A percentile compares a stretch with the other conserved stretches of the same genome.
These are phyloP conservation scores for Idaea aversata DNA, from an alignment of 2,888 invertebrate species.

Conservation along the genomic window DNA sequence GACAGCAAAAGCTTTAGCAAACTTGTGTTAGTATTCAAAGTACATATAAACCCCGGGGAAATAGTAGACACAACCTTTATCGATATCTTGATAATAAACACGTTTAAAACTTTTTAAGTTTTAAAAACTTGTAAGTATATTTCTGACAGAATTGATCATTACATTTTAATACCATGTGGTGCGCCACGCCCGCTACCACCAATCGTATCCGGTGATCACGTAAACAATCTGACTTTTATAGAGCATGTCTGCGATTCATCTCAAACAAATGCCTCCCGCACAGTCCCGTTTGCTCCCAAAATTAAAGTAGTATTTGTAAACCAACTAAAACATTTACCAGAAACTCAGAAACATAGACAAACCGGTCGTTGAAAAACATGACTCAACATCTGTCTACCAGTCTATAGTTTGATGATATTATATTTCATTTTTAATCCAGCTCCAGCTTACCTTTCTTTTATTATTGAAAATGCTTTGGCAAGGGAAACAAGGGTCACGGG, in stretches of 20 bases:
- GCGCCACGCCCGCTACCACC: slow-evolving; percentile 50
- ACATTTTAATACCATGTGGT: slow-evolving; percentile 56
- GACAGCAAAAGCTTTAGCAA: slow-evolving; percentile 21
- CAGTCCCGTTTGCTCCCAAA: slow-evolving; percentile 44
- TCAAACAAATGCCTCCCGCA: slow-evolving; percentile 47
- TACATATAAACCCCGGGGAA: neutral
- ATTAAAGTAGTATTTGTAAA: slow-evolving; percentile 42
- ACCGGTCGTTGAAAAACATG: neutral
- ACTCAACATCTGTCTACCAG: neutral
- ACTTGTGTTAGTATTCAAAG: slow-evolving; percentile 18
- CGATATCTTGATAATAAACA: neutral
- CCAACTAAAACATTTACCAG: slow-evolving; percentile 23
- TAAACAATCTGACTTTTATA: slow-evolving; percentile 76
- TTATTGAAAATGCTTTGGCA: neutral
- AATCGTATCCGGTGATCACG: slow-evolving; percentile 63
- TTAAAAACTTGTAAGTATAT: neutral
- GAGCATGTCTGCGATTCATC: slow-evolving; percentile 64
- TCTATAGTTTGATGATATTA: neutral
- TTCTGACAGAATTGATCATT: slow-evolving; percentile 43
- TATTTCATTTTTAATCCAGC: neutral
- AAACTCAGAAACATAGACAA: slow-evolving; percentile 7
- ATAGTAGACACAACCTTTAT: neutral
- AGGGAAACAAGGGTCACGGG: neutral
- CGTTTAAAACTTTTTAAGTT: neutral
- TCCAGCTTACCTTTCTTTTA: neutral